These are phyloP conservation scores for Pygocentrus nattereri DNA, from an alignment of 2,797 vertebrate genomes.

Conservation along the genomic window DNA sequence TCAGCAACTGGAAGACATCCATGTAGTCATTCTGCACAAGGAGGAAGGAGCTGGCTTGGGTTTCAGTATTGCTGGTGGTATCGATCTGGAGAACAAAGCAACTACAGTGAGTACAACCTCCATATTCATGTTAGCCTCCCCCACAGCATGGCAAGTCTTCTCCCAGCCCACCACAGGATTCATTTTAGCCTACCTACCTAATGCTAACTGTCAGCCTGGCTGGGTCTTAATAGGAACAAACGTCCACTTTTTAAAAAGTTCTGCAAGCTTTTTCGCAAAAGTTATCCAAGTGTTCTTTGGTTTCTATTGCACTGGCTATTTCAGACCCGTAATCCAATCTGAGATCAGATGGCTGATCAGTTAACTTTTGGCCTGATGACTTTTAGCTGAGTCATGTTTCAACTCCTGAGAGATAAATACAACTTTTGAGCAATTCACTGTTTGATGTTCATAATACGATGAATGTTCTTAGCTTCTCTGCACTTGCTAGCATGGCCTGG, in stretches of 20 bases:
- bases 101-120: constrained; percentile 83
- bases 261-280: background rate
- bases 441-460: background rate
- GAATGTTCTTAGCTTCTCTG: background rate
- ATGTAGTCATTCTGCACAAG: constrained; percentile 92
- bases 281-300: background rate
- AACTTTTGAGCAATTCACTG: background rate
- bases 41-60: constrained; percentile 91
- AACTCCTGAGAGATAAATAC: background rate
- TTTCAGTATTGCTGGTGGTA: constrained; percentile 93
- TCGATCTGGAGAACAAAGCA: constrained; percentile 90
- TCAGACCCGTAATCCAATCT: constrained; percentile 17
- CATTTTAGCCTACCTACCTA: background rate
- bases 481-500: no score
- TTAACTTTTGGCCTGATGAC: constrained; percentile 5
- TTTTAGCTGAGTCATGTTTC: constrained; percentile 2
- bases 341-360: constrained; percentile 13
- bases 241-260: background rate
- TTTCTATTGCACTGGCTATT: constrained; percentile 8
- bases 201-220: background rate
- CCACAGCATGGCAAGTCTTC: constrained; percentile 1
- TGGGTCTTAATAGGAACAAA: background rate
- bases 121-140: constrained; percentile 8
- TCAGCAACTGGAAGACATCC: constrained; percentile 91
- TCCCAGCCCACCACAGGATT: constrained; percentile 16